Base-by-base conservation (phyloP, 2,797 vertebrate genomes). In the Spatula clypeata region DNA sequence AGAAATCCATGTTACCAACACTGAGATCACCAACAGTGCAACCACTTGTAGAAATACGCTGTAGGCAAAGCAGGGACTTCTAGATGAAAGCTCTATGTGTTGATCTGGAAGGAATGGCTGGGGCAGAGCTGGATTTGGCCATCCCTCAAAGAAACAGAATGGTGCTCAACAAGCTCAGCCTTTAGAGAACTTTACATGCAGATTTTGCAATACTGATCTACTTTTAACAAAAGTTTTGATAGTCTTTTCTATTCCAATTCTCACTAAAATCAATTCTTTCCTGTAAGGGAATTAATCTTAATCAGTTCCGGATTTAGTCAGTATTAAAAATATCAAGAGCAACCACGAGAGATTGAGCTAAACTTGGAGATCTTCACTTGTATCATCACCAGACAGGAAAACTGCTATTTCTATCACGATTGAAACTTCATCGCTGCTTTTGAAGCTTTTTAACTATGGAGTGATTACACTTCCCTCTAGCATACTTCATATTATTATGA, bases 371-470 rank as follows among this genome's bases (percentile, higher is more conserved):
- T 75, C 18, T 80, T 88, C 77, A 34, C 66, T 88, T 76, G 17
- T 69, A 31, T 79, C 62, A 90, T 84, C 64, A 86, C 42, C 66
- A 96, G 85, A 66, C 12, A 86, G 55, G 10, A 81, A 83, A 88
- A 60, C 31, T 95, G 62, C 73, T 31, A 20, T 91, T 91, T 93
- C 82, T 51, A 70, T 84, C 83, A 88, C 80, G 60, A 91, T 8
- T 86, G 87, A 81, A 90, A 88, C 9, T 87, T 93, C 40, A 36
- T 57, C 77, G 60, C 77, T 84, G 49, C 67, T 95, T 95, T 94
- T 92, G 92, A 91, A 93, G 49, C 64, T 95, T 95, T 94, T 92
- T 93, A 91, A 93, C 80, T 94, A 38, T 34, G 34, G 80, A 82
- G 36, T 47, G 90, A 93, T 85, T 96, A 73, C 34, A 15, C 64